A percentile compares a stretch with the other conserved stretches of the same genome.
Evolutionary conservation across 2,797 vertebrate genomes (phyloP).

Genomic region (Sciaenops ocellatus): DNA sequence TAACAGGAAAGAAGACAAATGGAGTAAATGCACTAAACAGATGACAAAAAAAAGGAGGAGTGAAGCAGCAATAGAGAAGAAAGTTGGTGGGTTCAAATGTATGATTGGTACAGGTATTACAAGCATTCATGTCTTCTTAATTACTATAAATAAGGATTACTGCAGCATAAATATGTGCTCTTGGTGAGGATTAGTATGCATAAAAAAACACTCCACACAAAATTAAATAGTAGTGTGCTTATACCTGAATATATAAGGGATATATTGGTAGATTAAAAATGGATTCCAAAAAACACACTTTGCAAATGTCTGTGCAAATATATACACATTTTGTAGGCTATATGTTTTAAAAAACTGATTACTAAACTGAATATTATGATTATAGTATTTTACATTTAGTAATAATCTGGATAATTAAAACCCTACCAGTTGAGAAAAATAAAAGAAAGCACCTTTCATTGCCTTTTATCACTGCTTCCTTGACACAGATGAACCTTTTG

Average conservation of each 20-base stretch:
- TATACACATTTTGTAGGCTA: no score
- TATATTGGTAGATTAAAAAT: constrained; percentile 7
- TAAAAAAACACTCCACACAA: constrained; percentile 1
- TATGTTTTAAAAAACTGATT: no score
- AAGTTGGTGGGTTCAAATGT: not conserved
- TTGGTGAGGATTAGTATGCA: constrained; percentile 10
- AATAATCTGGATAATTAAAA: constrained; percentile 16
- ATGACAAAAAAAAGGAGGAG: not conserved
- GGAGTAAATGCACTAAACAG: not conserved
- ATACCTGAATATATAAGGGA: not conserved
- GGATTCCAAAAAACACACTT: not conserved
- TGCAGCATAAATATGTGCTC: not conserved
- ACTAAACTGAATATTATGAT: not conserved
- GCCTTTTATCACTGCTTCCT: constrained; percentile 55
- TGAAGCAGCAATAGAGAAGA: not conserved
- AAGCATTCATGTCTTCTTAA: constrained; percentile 3
- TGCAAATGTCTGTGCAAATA: no score
- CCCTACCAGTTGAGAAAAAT: constrained; percentile 32
- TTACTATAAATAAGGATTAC: constrained; percentile 7
- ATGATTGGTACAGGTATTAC: constrained; percentile 4
- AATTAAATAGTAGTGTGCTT: not conserved
- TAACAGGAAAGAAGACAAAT: constrained; percentile 15
- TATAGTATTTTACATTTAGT: constrained; percentile 14
- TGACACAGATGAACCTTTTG: constrained; percentile 56
- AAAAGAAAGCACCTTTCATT: constrained; percentile 49